These are phyloP conservation scores for Andrena cerasifolii DNA, from an alignment of 1,140 invertebrate genomes.

Conservation along the genomic window DNA sequence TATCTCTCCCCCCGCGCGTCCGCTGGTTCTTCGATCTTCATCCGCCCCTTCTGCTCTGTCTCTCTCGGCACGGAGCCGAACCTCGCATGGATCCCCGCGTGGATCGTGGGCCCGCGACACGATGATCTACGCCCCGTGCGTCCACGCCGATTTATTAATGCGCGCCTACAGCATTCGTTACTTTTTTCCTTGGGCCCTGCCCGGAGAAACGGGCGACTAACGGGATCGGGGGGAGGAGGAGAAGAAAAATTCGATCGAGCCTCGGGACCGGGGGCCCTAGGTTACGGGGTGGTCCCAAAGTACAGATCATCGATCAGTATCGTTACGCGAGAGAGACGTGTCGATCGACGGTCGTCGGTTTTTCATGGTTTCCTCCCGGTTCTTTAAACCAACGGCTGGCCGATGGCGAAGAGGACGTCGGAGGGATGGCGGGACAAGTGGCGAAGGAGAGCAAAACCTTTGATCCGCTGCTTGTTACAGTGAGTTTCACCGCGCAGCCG, in stretches of 20 bases:
- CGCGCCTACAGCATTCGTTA: conserved; percentile 63
- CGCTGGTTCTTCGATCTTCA: conserved; percentile 31
- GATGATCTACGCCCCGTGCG: conserved; percentile 72
- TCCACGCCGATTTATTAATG: conserved; percentile 75
- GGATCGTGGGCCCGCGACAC: conserved; percentile 67
- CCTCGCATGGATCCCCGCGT: conserved; percentile 54
- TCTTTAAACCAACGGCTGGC: too few species aligned
- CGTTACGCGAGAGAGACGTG: not conserved
- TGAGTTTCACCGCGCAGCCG: not conserved
- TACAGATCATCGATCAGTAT: conserved; percentile 25
- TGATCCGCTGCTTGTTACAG: conserved; percentile 6
- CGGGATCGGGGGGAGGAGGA: not conserved
- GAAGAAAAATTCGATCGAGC: conserved; percentile 19
- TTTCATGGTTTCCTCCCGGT: not conserved
- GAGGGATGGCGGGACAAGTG: not conserved
- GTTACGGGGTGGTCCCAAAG: conserved; percentile 51
- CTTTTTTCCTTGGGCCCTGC: conserved; percentile 46
- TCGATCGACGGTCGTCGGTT: not conserved
- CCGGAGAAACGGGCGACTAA: conserved; percentile 32
- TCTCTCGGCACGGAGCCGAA: conserved; percentile 32
- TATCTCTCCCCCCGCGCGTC: conserved; percentile 1
- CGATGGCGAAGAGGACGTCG: too few species aligned
- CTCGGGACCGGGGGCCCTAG: conserved; percentile 5
- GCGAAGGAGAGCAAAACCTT: conserved; percentile 8
- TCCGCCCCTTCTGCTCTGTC: not conserved